phyloP scores from a whole-genome alignment of 2,888 invertebrate genomes.

The Hofmannophila pseudospretella region DNA sequence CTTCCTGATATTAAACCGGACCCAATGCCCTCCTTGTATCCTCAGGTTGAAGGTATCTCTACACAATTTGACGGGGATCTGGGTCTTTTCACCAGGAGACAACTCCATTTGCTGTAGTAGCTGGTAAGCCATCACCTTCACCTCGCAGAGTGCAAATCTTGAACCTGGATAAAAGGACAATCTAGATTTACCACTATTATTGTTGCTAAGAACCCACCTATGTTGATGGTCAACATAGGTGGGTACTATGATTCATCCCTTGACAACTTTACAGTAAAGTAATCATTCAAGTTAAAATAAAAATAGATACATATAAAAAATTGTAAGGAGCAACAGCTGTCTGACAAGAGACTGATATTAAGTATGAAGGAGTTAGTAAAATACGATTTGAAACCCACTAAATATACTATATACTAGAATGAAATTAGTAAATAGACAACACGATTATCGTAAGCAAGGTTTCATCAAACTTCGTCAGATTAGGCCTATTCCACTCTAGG shows the following conservation, averaged over 20 bases:
- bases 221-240: not conserved
- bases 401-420: too few species aligned
- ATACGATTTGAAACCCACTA: too few species aligned
- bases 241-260: too few species aligned
- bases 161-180: slow-evolving; percentile 26
- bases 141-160: slow-evolving; percentile 50
- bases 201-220: not conserved
- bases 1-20: slow-evolving; percentile 24
- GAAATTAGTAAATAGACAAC: too few species aligned
- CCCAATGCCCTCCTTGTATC: slow-evolving; percentile 45
- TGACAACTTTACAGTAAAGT: too few species aligned
- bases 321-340: not conserved
- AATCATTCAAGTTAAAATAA: too few species aligned
- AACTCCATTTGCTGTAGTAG: slow-evolving; percentile 39
- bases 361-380: too few species aligned
- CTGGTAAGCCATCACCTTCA: slow-evolving; percentile 48
- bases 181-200: not conserved
- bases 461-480: not conserved
- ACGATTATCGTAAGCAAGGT: too few species aligned
- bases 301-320: too few species aligned
- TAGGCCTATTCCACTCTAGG: not conserved
- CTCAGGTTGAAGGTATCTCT: slow-evolving; percentile 28
- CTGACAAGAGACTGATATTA: too few species aligned
- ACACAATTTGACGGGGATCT: slow-evolving; percentile 28
- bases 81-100: slow-evolving; percentile 35